These are phyloP conservation scores for Kryptopterus vitreolus DNA, from an alignment of 2,797 vertebrate genomes.

Conservation along the genomic window DNA sequence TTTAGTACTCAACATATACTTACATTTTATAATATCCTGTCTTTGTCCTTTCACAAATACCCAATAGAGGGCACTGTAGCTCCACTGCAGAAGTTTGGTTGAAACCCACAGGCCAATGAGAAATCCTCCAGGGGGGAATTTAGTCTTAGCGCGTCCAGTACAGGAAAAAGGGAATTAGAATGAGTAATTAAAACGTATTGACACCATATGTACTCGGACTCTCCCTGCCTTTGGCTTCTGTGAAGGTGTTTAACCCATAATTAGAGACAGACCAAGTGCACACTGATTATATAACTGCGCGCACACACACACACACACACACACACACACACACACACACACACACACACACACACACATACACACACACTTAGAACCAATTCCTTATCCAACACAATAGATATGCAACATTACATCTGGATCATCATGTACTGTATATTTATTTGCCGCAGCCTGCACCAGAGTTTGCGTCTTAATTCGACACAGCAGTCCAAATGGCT, in stretches of 20 bases:
- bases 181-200: conserved; percentile 87
- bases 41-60: neutral
- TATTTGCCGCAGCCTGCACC: neutral
- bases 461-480: neutral
- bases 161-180: conserved; percentile 86
- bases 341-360: neutral
- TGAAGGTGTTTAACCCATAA: conserved; percentile 57
- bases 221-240: conserved; percentile 61
- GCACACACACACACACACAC: conserved; percentile 43
- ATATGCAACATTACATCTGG: conserved; percentile 10
- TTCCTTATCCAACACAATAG: neutral
- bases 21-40: conserved; percentile 7
- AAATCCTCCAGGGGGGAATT: conserved; percentile 72
- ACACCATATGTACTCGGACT: conserved; percentile 79
- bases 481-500: neutral
- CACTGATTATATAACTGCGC: conserved; percentile 52
- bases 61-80: conserved; percentile 83
- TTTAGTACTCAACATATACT: neutral
- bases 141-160: conserved; percentile 76
- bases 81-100: conserved; percentile 57
- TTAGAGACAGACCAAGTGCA: conserved; percentile 49
- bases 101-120: conserved; percentile 27
- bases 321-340: conserved; percentile 31
- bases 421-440: conserved; percentile 1
- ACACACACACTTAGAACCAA: neutral